Evolutionary conservation across 2,113 vertebrate genomes (phyloP).

Genomic region (Merops nubicus): DNA sequence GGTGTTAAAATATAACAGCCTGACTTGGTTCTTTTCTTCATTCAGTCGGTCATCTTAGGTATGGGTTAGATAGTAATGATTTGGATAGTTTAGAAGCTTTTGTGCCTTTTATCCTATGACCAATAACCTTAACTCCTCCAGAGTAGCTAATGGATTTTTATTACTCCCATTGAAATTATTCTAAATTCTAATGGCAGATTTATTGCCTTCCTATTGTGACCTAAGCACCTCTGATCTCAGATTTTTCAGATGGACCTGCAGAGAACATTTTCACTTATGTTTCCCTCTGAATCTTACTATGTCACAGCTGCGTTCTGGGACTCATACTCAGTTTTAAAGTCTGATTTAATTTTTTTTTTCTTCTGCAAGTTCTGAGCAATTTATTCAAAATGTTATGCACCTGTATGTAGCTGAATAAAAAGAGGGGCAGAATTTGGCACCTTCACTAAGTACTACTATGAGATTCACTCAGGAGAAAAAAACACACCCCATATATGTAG

Average conservation of each 20-base stretch:
- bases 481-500: accelerated
- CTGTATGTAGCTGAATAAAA: background rate
- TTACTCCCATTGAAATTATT: background rate
- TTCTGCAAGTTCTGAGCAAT: background rate
- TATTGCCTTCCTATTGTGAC: background rate
- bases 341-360: background rate
- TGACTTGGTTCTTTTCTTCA: background rate
- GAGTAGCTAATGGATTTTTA: background rate
- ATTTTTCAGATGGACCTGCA: background rate
- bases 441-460: background rate
- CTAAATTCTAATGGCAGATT: background rate
- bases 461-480: background rate
- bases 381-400: background rate
- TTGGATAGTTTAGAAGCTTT: background rate
- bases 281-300: background rate
- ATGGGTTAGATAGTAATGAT: background rate
- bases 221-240: background rate
- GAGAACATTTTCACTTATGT: background rate
- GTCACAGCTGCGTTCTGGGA: background rate
- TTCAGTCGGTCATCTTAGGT: background rate
- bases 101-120: background rate
- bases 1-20: background rate
- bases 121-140: background rate
- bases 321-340: background rate
- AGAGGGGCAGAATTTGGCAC: background rate